A percentile compares a stretch with the other conserved stretches of the same genome.
Conservation (phyloP, 2,888 invertebrate species). For the Apamea anceps region DNA sequence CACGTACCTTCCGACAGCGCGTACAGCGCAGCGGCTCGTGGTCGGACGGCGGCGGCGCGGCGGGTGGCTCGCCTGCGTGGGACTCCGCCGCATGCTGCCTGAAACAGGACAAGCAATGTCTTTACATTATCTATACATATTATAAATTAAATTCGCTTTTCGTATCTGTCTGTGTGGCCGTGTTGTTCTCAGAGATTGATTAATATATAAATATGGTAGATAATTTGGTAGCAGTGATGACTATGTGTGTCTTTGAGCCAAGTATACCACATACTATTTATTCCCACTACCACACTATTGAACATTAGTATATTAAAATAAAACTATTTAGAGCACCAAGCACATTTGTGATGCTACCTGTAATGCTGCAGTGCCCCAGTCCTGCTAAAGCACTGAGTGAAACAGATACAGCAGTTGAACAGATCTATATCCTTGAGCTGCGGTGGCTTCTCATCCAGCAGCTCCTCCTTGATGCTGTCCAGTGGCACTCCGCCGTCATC, state of each 20-base stretch:
- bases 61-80: slow-evolving; percentile 62
- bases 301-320: not conserved
- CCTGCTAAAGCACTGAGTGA: slow-evolving; percentile 74
- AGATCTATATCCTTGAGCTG: slow-evolving; percentile 66
- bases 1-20: slow-evolving; percentile 80
- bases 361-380: slow-evolving; percentile 83
- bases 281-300: not conserved
- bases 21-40: slow-evolving; percentile 75
- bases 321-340: not conserved
- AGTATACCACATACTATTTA: not conserved
- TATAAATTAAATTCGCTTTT: not conserved
- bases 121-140: not conserved
- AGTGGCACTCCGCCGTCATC: slow-evolving; percentile 45
- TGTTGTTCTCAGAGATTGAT: not conserved
- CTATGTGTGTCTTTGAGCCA: not conserved
- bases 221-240: not conserved
- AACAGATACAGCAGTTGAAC: slow-evolving; percentile 85
- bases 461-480: slow-evolving; percentile 58
- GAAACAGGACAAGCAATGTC: slow-evolving; percentile 39
- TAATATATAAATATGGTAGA: not conserved
- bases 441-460: slow-evolving; percentile 65
- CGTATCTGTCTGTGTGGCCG: not conserved
- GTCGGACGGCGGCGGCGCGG: slow-evolving; percentile 78
- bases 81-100: slow-evolving; percentile 75
- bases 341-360: slow-evolving; percentile 72